Evolutionary conservation across 2,888 invertebrate species (phyloP).

Genomic region (Elgonia sp.): DNA sequence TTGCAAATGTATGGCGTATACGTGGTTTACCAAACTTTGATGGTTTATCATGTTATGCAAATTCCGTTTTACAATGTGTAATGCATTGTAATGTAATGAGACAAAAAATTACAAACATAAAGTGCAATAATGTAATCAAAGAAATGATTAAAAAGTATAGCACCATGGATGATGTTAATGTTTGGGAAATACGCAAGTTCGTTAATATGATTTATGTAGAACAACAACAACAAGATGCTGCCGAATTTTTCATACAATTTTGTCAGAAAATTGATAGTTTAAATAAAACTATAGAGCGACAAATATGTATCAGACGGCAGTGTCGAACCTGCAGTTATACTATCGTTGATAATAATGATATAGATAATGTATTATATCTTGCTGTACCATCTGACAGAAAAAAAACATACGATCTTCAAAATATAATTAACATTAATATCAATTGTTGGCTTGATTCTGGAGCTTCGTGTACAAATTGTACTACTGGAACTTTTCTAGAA

Average conservation of each 20-base stretch:
- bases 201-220: background rate
- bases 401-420: conserved; percentile 38
- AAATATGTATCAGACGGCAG: conserved; percentile 22
- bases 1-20: background rate
- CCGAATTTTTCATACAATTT: conserved; percentile 37
- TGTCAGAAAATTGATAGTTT: conserved; percentile 15
- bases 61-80: conserved; percentile 32
- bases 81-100: conserved; percentile 22
- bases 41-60: conserved; percentile 50
- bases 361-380: conserved; percentile 26
- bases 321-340: conserved; percentile 40
- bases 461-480: conserved; percentile 31
- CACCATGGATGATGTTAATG: background rate
- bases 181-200: background rate
- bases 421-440: conserved; percentile 34
- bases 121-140: conserved; percentile 15
- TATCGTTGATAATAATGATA: conserved; percentile 38
- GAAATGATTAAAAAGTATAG: background rate
- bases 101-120: background rate
- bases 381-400: conserved; percentile 23
- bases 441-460: conserved; percentile 15
- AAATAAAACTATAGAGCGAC: conserved; percentile 4
- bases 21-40: conserved; percentile 35
- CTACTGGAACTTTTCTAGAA: conserved; percentile 4
- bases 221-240: conserved; percentile 8